Evolutionary conservation across 2,888 invertebrate species (phyloP), one percentile per base, ranked within the genome.

Genomic region (Dromius quadrimaculatus): DNA sequence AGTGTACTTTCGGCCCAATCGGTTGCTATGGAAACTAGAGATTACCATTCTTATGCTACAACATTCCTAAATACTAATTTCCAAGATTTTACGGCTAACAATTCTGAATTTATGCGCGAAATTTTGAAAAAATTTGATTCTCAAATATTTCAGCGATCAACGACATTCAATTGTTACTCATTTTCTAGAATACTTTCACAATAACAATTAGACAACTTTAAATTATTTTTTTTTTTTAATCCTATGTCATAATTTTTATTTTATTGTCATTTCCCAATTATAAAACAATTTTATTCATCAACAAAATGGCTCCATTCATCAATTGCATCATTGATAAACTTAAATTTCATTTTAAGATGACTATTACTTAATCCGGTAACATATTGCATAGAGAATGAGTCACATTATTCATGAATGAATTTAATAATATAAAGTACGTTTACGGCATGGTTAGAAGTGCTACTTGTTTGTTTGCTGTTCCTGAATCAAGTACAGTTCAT

Each of bases 251-350:
- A 54, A 54, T 28, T 28, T 28, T 54, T 13, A 23, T 23, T 15
- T 45, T 54, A 28, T 28, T 54, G 50, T 32, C 28, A 59, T 36
- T 36, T 59, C 59, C 59, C 59, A 59, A 59, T 59, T 36, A 59
- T 36, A 57, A 59, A 59, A 59, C 59, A 59, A 36, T 59, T 59
- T 36, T 59, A 23, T 36, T 59, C 34, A 59, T 59, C 19, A 36
- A 34, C 20, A 36, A 59, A 59, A 34, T 36, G 36, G 15, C 32
- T 17, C 38, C 15, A 19, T 2, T 17, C 6, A 20, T 47, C 19
- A 19, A 23, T 59, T 47, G 36, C 34, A 59, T 59, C 36, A 54
- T 59, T 59, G 28, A 36, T 59, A 59, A n/a, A n/a, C 8, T 19
- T 19, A 20, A 57, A 57, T 57, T 57, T 57, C 5, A 32, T 47